Percentiles rank a stretch among this genome's conserved stretches.
phyloP scores from a whole-genome alignment of 2,888 invertebrate species.

The Hypomecis punctinalis region DNA sequence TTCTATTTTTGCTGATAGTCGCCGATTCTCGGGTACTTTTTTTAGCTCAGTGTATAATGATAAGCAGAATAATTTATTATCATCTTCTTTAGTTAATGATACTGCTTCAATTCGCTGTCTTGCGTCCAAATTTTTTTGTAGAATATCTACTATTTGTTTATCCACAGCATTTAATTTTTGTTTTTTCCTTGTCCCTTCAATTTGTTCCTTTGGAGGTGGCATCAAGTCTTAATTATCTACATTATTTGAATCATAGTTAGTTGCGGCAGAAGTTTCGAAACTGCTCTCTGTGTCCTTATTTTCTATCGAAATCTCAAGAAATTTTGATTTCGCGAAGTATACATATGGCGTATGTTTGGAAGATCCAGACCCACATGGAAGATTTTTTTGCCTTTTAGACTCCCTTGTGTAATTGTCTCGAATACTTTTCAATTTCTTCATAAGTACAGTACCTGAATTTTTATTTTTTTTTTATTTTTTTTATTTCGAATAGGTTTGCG shows the following conservation, averaged over 20 bases:
- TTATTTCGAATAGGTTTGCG: no score
- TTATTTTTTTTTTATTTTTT: no score
- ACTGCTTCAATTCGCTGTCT: slow-evolving; percentile 7
- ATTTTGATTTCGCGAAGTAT: slow-evolving; percentile 22
- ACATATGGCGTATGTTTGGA: slow-evolving; percentile 28
- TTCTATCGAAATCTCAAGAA: slow-evolving; percentile 13
- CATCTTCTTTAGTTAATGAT: slow-evolving; percentile 15
- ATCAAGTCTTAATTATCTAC: slow-evolving; percentile 23
- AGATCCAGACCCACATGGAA: slow-evolving; percentile 15
- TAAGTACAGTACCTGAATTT: no score
- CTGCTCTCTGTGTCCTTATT: neutral
- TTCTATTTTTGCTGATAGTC: slow-evolving; percentile 5
- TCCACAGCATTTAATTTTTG: slow-evolving; percentile 21
- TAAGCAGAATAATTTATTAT: slow-evolving; percentile 25
- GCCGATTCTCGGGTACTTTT: slow-evolving; percentile 8
- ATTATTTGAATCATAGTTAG: slow-evolving; percentile 14
- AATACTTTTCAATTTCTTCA: no score
- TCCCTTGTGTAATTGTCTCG: slow-evolving; percentile 4
- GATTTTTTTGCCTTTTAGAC: slow-evolving; percentile 30
- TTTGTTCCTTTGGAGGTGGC: slow-evolving; percentile 16
- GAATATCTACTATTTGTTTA: slow-evolving; percentile 3
- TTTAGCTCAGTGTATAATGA: slow-evolving; percentile 15
- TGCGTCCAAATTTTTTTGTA: neutral
- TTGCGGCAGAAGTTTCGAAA: neutral
- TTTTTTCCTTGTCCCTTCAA: slow-evolving; percentile 13